Percentiles rank a stretch among this genome's conserved stretches.
Conservation (phyloP, 2,888 invertebrate genomes). For the Coremacera marginata region DNA sequence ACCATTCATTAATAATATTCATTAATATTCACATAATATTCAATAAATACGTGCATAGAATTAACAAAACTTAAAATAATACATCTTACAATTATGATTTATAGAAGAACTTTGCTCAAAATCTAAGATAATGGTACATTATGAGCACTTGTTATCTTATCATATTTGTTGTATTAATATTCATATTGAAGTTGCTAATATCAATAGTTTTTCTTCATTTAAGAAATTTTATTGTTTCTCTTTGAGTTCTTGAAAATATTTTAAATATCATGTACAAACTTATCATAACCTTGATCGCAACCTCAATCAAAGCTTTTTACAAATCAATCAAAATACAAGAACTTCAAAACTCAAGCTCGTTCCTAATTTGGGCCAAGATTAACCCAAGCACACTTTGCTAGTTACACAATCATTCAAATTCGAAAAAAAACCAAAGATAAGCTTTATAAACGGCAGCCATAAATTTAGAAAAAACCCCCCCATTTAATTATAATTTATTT, state of each 20-base stretch:
- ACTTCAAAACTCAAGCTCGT: not conserved
- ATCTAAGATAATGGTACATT: too few species aligned
- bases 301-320: not conserved
- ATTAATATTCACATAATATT: too few species aligned
- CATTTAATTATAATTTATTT: slow-evolving; percentile 33
- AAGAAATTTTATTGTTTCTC: not conserved
- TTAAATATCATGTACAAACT: too few species aligned
- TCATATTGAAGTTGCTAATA: too few species aligned
- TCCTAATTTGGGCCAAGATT: slow-evolving; percentile 25
- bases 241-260: not conserved
- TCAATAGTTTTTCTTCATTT: not conserved
- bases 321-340: not conserved
- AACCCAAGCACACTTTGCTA: not conserved
- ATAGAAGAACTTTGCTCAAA: too few species aligned
- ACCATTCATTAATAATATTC: too few species aligned
- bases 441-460: slow-evolving; percentile 22
- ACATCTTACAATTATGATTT: too few species aligned
- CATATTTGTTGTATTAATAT: too few species aligned
- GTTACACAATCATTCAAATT: not conserved
- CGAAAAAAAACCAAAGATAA: not conserved
- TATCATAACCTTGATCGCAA: slow-evolving; percentile 7
- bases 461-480: slow-evolving; percentile 10
- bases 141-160: too few species aligned
- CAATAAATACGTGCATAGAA: too few species aligned
- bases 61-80: too few species aligned